Percentiles rank a stretch among this genome's conserved stretches.
These are phyloP conservation scores for Myrmophylax atrothorax DNA, from an alignment of 2,113 vertebrate species.

Conservation along the genomic window DNA sequence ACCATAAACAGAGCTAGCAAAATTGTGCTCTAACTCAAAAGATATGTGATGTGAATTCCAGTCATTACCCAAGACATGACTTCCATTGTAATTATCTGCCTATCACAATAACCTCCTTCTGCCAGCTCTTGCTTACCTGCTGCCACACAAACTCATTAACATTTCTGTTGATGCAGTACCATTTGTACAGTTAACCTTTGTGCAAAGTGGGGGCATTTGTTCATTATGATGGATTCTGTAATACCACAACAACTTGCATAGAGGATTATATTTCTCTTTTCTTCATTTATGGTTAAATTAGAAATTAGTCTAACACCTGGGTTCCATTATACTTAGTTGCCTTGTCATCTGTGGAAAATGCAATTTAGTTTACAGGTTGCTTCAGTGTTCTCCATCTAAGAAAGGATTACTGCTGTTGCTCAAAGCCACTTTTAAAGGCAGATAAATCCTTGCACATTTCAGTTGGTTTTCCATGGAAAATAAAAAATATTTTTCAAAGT, in stretches of 20 bases:
- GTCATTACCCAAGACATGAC: constrained; percentile 68
- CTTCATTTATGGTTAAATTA: constrained; percentile 73
- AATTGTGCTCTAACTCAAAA: constrained; percentile 69
- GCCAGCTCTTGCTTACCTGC: constrained; percentile 50
- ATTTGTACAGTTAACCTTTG: constrained; percentile 70
- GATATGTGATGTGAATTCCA: constrained; percentile 75
- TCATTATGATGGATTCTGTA: constrained; percentile 71
- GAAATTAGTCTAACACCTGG: constrained; percentile 74
- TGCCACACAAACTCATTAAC: constrained; percentile 71
- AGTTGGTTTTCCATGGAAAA: not conserved
- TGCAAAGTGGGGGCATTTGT: constrained; percentile 61
- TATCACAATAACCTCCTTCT: constrained; percentile 56
- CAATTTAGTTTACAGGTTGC: constrained; percentile 29
- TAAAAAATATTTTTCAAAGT: not conserved
- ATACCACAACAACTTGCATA: constrained; percentile 61
- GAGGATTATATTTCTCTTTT: constrained; percentile 71
- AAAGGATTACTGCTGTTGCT: constrained; percentile 13
- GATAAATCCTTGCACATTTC: not conserved
- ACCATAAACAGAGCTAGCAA: constrained; percentile 65
- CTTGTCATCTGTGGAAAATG: constrained; percentile 58
- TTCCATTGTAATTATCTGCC: constrained; percentile 73
- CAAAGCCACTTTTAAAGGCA: constrained; percentile 21
- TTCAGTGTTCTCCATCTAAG: constrained; percentile 11
- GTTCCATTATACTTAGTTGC: constrained; percentile 53
- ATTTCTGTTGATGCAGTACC: constrained; percentile 40